phyloP scores from a whole-genome alignment of 2,888 invertebrate species.

The Pyrrhosoma nymphula region DNA sequence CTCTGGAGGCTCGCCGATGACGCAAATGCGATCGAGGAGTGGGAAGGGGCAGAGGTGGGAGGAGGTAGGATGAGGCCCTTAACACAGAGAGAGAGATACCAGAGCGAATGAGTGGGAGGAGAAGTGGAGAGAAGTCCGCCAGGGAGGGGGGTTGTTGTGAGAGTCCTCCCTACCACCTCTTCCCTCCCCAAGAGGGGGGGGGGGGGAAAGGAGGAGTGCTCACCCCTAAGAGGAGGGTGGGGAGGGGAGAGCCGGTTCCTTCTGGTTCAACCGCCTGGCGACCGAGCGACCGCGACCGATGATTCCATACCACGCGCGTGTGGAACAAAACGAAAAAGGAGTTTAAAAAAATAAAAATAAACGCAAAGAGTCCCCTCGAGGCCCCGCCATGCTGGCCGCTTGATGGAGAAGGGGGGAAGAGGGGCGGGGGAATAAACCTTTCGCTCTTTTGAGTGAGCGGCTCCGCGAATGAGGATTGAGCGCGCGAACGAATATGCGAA shows the following conservation, averaged over 20 bases:
- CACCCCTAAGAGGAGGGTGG: background rate
- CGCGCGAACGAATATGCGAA: background rate
- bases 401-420: background rate
- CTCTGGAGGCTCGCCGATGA: slow-evolving; percentile 28
- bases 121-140: background rate
- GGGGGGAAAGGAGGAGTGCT: background rate
- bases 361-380: background rate
- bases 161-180: no score
- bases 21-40: background rate
- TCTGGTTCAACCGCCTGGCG: slow-evolving; percentile 7
- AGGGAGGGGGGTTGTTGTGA: background rate
- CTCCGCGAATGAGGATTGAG: slow-evolving; percentile 10
- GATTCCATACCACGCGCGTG: slow-evolving; percentile 4
- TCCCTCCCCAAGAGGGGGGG: background rate
- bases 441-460: background rate
- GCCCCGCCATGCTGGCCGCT: background rate
- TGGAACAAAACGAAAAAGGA: background rate
- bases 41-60: background rate
- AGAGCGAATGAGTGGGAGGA: background rate
- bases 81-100: background rate
- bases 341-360: background rate
- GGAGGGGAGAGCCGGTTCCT: background rate
- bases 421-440: background rate
- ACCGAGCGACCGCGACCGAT: slow-evolving; percentile 25
- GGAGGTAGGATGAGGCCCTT: background rate